Base-by-base conservation (phyloP, 2,797 vertebrate species). In the Gymnothorax reevesii region DNA sequence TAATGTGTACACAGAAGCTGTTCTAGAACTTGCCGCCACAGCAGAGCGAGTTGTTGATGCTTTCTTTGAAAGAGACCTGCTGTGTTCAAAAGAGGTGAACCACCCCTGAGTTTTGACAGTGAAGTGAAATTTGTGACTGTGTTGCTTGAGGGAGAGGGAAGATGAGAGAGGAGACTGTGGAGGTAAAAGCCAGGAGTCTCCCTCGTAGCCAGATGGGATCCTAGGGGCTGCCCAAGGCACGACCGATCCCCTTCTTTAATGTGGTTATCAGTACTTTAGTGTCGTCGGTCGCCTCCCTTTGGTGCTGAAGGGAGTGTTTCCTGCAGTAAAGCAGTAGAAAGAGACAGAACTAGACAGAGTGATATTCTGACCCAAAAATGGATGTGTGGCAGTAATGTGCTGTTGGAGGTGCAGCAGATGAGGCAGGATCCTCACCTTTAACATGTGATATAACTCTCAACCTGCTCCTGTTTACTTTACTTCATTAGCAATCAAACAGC, bases 161-260 rank as follows among this genome's bases (percentile, higher is more conserved):
- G 33, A 87, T 88, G 66, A 87, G 88, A 84, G 84, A 54, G 85
- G 87, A 85, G 79, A 49, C 62, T 85, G 83, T 89, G 82, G 84
- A 86, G 88, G 86, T n/a, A n/a, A 83, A 49, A 73, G 80, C 66
- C 33, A 54, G 60, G n/a, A 27, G n/a, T 55, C 52, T 25, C 22
- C 52, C 64, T 80, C 87, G 87, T 82, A 83, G 86, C 62, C 85
- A 88, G 87, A 88, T 86, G 85, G 60, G 60, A 75, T 83, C 88
- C 87, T 62, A 60, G 75, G 49, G 86, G 86, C 82, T 52, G 77
- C 82, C 85, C 42, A 85, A 62, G 84, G 88, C 89, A 80, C 57
- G 27, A 49, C 59, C 69, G 84, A 33, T 62, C 79, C 88, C 71
- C 4, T 2, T 20, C 80, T 73, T 71, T 82, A 42, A 12, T 69